Evolutionary conservation across 2,797 vertebrate genomes (phyloP).

Genomic region (Hozukius guyotensis): DNA sequence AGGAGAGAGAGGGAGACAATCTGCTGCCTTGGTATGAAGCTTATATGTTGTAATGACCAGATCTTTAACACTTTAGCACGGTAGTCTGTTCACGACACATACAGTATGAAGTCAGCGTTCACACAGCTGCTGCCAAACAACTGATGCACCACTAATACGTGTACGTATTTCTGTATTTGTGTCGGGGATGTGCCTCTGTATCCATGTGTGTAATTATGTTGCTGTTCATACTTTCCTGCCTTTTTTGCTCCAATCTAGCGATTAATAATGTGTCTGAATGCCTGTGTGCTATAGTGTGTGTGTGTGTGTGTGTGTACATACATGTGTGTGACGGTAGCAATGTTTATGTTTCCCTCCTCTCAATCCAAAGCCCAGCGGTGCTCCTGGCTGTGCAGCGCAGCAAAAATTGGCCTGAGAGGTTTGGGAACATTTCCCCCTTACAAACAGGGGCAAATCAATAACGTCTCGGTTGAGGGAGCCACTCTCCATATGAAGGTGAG

Average conservation of each 20-base stretch:
- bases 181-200: not conserved
- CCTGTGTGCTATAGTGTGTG: constrained; percentile 2
- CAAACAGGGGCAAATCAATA: constrained; percentile 81
- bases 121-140: not conserved
- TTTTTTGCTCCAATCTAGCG: not conserved
- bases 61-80: constrained; percentile 22
- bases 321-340: not conserved
- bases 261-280: constrained; percentile 5
- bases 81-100: not conserved
- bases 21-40: not conserved
- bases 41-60: constrained; percentile 40
- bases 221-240: not conserved
- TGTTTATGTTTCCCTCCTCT: constrained; percentile 14
- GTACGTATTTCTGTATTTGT: not conserved
- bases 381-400: constrained; percentile 36
- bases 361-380: constrained; percentile 31
- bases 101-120: not conserved
- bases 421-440: constrained; percentile 77
- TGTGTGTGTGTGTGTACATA: not conserved
- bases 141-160: not conserved
- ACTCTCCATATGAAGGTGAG: constrained; percentile 74
- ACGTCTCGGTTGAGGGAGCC: constrained; percentile 74
- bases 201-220: not conserved
- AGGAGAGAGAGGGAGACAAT: not conserved
- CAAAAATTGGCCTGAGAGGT: constrained; percentile 71